Percentiles rank a stretch among this genome's conserved stretches.
phyloP scores from a whole-genome alignment of 2,113 vertebrate genomes.

The Ceyx melanurus region DNA sequence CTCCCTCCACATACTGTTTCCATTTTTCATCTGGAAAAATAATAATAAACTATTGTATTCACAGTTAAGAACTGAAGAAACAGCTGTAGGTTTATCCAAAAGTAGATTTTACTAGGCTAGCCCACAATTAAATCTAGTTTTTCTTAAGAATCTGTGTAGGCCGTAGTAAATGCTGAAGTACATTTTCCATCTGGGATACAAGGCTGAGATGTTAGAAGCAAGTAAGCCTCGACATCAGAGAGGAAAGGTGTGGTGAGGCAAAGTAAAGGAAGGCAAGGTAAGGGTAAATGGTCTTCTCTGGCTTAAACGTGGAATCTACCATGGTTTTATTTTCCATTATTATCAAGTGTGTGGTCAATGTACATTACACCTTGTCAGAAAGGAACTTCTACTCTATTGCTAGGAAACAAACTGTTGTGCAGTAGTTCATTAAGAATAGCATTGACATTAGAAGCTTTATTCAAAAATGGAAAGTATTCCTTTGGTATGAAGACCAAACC shows the following conservation, averaged over 20 bases:
- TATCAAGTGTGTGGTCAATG: background rate
- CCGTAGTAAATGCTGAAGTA: background rate
- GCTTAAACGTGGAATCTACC: background rate
- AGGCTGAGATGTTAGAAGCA: background rate
- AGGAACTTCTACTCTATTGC: background rate
- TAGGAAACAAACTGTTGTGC: background rate
- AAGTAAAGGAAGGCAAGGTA: fast-evolving
- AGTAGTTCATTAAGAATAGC: background rate
- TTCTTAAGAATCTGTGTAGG: background rate
- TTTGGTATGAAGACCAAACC: background rate
- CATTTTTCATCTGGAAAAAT: background rate
- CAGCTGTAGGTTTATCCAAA: background rate
- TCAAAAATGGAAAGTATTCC: background rate
- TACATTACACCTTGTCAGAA: background rate
- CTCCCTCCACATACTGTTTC: background rate
- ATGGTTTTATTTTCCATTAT: background rate
- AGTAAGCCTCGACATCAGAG: background rate
- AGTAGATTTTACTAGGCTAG: background rate
- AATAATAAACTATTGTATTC: background rate
- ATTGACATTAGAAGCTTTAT: background rate
- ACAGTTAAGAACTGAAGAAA: background rate
- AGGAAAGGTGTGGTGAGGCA: background rate
- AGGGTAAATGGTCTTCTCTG: background rate
- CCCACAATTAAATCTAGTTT: background rate
- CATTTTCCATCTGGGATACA: conserved; percentile 44